Evolutionary conservation across 2,797 vertebrate species (phyloP).

Genomic region (Gymnopithys bicolor): DNA sequence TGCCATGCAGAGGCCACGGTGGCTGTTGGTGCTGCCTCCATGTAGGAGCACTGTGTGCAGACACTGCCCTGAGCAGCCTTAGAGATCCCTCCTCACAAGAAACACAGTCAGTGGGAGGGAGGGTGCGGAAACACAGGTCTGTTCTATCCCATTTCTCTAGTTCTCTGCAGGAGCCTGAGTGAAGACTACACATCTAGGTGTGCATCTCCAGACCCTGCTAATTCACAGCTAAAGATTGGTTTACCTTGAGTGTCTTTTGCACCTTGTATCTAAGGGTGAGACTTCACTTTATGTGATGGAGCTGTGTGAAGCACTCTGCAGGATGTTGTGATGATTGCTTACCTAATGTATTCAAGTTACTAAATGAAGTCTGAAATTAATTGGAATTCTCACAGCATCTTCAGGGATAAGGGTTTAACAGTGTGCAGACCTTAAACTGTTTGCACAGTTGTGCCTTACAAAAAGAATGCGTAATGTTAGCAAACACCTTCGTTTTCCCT

Average conservation of each 20-base stretch:
- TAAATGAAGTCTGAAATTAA: conserved; percentile 60
- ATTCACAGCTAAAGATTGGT: background rate
- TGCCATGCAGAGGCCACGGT: background rate
- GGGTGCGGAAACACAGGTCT: background rate
- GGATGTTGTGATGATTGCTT: conserved; percentile 40
- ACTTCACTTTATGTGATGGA: background rate
- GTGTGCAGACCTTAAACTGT: conserved; percentile 44
- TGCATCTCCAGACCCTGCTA: background rate
- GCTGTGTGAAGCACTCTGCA: background rate
- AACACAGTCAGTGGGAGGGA: fast-evolving
- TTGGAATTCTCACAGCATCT: conserved; percentile 36
- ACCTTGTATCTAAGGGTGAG: background rate
- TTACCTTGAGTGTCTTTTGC: background rate
- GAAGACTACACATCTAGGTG: background rate
- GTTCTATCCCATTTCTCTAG: background rate
- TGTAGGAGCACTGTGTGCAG: background rate
- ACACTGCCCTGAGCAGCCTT: background rate
- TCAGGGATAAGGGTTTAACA: conserved; percentile 46
- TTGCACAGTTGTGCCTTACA: conserved; percentile 46
- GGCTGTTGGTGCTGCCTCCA: fast-evolving
- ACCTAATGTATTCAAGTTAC: conserved; percentile 29
- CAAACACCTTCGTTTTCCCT: background rate
- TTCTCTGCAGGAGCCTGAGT: background rate
- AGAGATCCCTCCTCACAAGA: background rate
- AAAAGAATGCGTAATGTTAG: conserved; percentile 14